phyloP scores from a whole-genome alignment of 92 coral and sea anemone species.

The Phenganax stokvisi region DNA sequence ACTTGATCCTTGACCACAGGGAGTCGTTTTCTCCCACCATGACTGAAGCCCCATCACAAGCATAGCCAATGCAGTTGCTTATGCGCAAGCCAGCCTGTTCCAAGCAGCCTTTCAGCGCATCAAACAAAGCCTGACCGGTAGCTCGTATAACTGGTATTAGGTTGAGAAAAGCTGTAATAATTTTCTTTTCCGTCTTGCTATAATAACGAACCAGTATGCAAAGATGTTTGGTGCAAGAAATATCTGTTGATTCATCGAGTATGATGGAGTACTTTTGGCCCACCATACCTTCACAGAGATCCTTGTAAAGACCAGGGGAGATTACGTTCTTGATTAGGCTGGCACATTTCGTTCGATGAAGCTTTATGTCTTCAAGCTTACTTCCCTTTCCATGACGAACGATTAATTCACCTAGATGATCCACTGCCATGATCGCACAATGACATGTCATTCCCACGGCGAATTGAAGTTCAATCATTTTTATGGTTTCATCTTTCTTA shows the following conservation, averaged over 20 bases:
- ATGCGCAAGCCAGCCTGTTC: not conserved
- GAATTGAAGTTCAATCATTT: slow-evolving; percentile 19
- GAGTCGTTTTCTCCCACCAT: slow-evolving; percentile 1
- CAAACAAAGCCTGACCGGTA: not conserved
- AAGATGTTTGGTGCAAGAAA: not conserved
- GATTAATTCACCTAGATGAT: slow-evolving; percentile 26
- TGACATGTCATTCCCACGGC: slow-evolving; percentile 25
- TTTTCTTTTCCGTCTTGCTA: not conserved
- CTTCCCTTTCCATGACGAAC: slow-evolving; percentile 24
- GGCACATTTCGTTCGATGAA: slow-evolving; percentile 21
- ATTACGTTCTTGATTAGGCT: not conserved
- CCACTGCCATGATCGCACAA: slow-evolving; percentile 11
- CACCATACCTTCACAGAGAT: not conserved
- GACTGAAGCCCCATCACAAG: not conserved
- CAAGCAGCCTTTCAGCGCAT: not conserved
- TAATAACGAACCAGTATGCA: not conserved
- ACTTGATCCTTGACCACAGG: not conserved
- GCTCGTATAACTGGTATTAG: not conserved
- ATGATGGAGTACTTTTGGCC: not conserved
- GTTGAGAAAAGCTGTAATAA: not conserved
- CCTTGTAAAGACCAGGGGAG: not conserved
- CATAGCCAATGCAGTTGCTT: not conserved
- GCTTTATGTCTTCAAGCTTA: slow-evolving; percentile 8
- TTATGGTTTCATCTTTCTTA: slow-evolving; percentile 5
- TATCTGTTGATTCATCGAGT: not conserved